phyloP scores from a whole-genome alignment of 1,140 invertebrate genomes.

The Ceratina japonica region DNA sequence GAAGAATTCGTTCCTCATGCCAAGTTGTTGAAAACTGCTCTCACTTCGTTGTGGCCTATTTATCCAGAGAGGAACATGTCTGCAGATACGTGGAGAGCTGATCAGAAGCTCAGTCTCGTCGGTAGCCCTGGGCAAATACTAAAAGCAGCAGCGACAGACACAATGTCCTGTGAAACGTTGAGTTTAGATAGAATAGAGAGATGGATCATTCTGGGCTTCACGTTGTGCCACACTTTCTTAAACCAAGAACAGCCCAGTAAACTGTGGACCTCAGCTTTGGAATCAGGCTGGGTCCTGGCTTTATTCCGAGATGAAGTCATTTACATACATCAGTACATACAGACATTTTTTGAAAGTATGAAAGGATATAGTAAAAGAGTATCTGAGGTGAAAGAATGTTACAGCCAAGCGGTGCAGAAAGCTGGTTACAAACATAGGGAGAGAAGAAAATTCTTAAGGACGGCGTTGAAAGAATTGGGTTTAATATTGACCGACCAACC shows the following conservation, averaged over 20 bases:
- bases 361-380: slow-evolving; percentile 97
- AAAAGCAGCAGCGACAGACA: slow-evolving; percentile 96
- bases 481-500: slow-evolving; percentile 98
- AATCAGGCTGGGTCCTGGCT: slow-evolving; percentile 95
- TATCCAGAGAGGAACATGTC: slow-evolving; percentile 94
- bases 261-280: slow-evolving; percentile 94
- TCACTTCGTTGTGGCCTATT: slow-evolving; percentile 92
- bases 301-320: slow-evolving; percentile 98
- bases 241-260: slow-evolving; percentile 90
- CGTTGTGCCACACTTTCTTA: slow-evolving; percentile 92
- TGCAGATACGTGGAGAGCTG: slow-evolving; percentile 95
- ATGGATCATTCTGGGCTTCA: slow-evolving; percentile 97
- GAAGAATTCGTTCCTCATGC: slow-evolving; percentile 98
- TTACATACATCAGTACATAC: slow-evolving; percentile 96
- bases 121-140: slow-evolving; percentile 94
- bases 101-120: slow-evolving; percentile 96
- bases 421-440: slow-evolving; percentile 95
- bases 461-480: slow-evolving; percentile 96
- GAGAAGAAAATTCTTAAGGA: slow-evolving; percentile 96
- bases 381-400: slow-evolving; percentile 96
- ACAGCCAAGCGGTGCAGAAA: slow-evolving; percentile 93
- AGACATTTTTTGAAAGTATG: slow-evolving; percentile 95
- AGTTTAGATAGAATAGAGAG: slow-evolving; percentile 96
- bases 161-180: slow-evolving; percentile 98
- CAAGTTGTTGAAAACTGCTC: slow-evolving; percentile 90